Evolutionary conservation across 2,888 invertebrate genomes (phyloP).

Genomic region (Nemapogon koenigi): DNA sequence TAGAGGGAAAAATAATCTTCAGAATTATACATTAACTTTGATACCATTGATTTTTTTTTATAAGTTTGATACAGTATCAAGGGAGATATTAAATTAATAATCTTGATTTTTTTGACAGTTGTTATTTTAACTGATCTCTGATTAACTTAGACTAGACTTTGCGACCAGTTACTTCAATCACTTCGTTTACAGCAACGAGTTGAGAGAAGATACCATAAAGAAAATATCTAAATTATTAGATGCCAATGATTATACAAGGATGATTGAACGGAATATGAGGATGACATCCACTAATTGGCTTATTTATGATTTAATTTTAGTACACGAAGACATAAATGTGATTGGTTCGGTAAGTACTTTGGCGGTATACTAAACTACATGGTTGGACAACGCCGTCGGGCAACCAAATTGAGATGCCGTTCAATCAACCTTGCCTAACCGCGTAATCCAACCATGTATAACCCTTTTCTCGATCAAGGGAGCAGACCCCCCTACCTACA

Average conservation of each 20-base stretch:
- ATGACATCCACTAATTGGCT: constrained; percentile 49
- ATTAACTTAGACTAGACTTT: no score
- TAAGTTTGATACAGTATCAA: no score
- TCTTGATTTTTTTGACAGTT: no score
- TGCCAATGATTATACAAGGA: constrained; percentile 27
- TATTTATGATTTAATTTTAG: constrained; percentile 43
- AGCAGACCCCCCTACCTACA: no score
- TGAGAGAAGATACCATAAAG: constrained; percentile 42
- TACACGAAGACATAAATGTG: constrained; percentile 46
- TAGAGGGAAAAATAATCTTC: no score
- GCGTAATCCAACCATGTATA: no score
- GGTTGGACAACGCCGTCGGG: neutral
- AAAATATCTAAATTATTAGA: constrained; percentile 35
- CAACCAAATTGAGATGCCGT: no score
- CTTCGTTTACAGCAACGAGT: constrained; percentile 31
- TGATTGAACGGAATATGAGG: constrained; percentile 30
- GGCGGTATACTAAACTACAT: neutral
- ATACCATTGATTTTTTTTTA: neutral
- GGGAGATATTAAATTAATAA: no score
- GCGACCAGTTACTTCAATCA: neutral
- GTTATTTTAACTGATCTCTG: no score
- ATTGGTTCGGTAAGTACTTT: constrained; percentile 31
- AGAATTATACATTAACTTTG: neutral
- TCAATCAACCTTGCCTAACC: no score
- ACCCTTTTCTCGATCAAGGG: no score